These are phyloP conservation scores for Neria commutata DNA, from an alignment of 2,888 invertebrate genomes.

Conservation along the genomic window DNA sequence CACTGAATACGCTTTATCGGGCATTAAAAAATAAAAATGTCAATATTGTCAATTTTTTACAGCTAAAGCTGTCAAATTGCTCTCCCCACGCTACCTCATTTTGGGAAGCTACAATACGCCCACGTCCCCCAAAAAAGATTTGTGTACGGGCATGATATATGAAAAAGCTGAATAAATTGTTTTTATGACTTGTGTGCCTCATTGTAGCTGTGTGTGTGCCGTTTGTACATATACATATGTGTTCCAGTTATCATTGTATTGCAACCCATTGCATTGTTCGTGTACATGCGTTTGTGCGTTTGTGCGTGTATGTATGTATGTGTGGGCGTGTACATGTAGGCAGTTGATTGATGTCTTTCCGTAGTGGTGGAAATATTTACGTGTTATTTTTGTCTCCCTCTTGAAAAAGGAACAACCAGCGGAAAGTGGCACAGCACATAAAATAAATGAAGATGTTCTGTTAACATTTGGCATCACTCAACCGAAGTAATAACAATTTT, in stretches of 20 bases:
- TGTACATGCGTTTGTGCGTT: no score
- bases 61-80: neutral
- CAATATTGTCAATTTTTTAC: neutral
- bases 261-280: neutral
- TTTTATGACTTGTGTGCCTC: neutral
- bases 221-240: neutral
- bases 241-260: neutral
- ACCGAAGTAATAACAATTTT: neutral
- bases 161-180: neutral
- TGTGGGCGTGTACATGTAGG: no score
- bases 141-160: neutral
- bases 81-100: no score
- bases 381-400: neutral
- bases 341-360: conserved; percentile 1
- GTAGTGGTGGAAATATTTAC: neutral
- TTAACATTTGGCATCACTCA: neutral
- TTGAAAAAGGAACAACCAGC: no score
- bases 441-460: neutral
- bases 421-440: no score
- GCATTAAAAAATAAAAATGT: no score
- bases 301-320: no score
- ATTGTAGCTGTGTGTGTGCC: no score
- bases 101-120: neutral
- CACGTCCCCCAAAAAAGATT: no score
- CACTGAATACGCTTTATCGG: no score